Percentiles rank a stretch among this genome's conserved stretches.
These are phyloP conservation scores for Halictus quadricinctus DNA, from an alignment of 2,888 invertebrate species.

Conservation along the genomic window DNA sequence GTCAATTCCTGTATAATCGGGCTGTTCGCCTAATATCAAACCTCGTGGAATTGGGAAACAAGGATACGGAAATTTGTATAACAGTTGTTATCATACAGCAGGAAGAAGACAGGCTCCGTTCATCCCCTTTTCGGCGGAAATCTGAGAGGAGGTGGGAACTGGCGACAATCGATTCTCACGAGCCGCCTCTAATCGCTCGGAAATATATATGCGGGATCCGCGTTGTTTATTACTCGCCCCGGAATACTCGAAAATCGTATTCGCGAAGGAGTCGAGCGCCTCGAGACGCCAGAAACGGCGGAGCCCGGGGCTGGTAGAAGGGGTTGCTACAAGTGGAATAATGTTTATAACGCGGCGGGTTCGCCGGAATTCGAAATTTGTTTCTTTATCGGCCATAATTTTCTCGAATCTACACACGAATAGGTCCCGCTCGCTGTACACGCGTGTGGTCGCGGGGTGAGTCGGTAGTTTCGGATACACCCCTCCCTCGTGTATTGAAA, in stretches of 20 bases:
- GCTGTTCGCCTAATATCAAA: not conserved
- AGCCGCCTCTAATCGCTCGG: slow-evolving; percentile 61
- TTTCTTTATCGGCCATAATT: slow-evolving; percentile 82
- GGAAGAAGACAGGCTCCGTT: not conserved
- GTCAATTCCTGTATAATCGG: slow-evolving; percentile 16
- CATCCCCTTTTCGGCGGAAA: not conserved
- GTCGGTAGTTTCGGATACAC: slow-evolving; percentile 55
- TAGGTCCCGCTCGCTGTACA: slow-evolving; percentile 70
- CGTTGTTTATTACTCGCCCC: slow-evolving; percentile 74
- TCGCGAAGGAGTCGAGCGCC: slow-evolving; percentile 52
- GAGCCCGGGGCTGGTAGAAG: slow-evolving; percentile 40
- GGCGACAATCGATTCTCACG: slow-evolving; percentile 38
- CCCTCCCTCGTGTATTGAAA: slow-evolving; percentile 72
- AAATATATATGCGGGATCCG: slow-evolving; percentile 65
- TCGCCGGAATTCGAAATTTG: slow-evolving; percentile 79
- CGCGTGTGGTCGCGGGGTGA: slow-evolving; percentile 22
- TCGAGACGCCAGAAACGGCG: slow-evolving; percentile 51
- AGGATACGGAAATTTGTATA: not conserved
- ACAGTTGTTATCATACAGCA: not conserved
- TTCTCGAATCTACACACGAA: slow-evolving; percentile 79
- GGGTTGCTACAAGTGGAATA: slow-evolving; percentile 76
- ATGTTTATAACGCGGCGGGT: slow-evolving; percentile 77
- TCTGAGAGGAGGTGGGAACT: not conserved
- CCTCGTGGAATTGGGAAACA: not conserved
- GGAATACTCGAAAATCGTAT: slow-evolving; percentile 72